Evolutionary conservation across 2,113 vertebrate species (phyloP).

Genomic region (Thryonomys swinderianus): DNA sequence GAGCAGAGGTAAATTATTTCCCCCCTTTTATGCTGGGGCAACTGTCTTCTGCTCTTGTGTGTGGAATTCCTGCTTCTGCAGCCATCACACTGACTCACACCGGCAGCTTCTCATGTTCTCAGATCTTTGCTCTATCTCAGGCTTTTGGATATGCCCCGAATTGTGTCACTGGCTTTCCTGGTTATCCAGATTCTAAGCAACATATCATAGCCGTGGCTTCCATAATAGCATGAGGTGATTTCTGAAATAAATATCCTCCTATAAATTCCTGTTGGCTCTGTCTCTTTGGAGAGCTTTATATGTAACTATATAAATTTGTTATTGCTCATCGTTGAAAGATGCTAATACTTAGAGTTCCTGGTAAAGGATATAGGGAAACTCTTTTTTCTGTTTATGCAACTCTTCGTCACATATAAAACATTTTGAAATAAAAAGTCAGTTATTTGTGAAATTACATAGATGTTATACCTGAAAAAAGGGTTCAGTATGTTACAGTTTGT

Average conservation of each 20-base stretch:
- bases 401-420: neutral
- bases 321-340: neutral
- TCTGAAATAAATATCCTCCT: neutral
- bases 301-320: neutral
- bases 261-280: neutral
- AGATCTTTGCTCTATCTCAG: neutral
- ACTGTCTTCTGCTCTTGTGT: neutral
- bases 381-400: neutral
- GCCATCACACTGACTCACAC: neutral
- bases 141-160: neutral
- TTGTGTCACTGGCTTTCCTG: neutral
- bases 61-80: neutral
- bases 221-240: neutral
- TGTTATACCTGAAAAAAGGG: neutral
- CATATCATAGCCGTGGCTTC: neutral
- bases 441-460: neutral
- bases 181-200: neutral
- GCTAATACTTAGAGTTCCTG: neutral
- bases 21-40: neutral
- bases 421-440: slow-evolving; percentile 37
- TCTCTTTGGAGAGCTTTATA: neutral
- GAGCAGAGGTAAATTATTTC: neutral
- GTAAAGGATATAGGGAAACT: neutral
- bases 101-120: neutral
- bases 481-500: neutral